These are phyloP conservation scores for Xanthorhoe spadicearia DNA, from an alignment of 2,888 invertebrate genomes.

Conservation along the genomic window DNA sequence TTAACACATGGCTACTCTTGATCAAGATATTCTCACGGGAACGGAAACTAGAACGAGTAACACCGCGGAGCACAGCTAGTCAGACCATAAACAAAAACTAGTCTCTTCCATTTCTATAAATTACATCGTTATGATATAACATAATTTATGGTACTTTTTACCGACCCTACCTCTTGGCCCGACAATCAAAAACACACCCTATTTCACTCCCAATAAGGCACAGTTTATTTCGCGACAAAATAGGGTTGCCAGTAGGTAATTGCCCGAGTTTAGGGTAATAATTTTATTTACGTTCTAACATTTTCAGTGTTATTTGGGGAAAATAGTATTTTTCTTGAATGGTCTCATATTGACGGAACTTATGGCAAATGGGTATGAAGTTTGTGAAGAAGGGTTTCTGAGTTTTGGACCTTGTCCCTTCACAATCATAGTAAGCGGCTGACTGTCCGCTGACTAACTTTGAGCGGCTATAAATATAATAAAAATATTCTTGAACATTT, in stretches of 20 bases:
- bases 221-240: constrained; percentile 12
- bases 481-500: too few species aligned
- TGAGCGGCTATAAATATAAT: too few species aligned
- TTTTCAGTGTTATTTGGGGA: constrained; percentile 39
- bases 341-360: constrained; percentile 26
- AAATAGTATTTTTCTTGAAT: constrained; percentile 39
- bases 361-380: constrained; percentile 22
- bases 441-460: too few species aligned
- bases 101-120: constrained; percentile 38
- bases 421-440: too few species aligned
- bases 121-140: constrained; percentile 39
- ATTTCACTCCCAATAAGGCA: constrained; percentile 15
- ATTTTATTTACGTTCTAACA: constrained; percentile 45
- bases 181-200: constrained; percentile 34
- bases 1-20: too few species aligned
- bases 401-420: constrained; percentile 4
- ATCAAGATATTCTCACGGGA: too few species aligned
- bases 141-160: constrained; percentile 43
- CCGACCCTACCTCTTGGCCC: constrained; percentile 28
- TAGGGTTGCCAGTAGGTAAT: constrained; percentile 45
- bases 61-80: too few species aligned
- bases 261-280: constrained; percentile 46
- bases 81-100: constrained; percentile 37
- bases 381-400: constrained; percentile 14
- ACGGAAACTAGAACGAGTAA: too few species aligned